Base-by-base conservation (phyloP, 2,888 invertebrate genomes). In the Imbricaverruca yamaguchii region DNA sequence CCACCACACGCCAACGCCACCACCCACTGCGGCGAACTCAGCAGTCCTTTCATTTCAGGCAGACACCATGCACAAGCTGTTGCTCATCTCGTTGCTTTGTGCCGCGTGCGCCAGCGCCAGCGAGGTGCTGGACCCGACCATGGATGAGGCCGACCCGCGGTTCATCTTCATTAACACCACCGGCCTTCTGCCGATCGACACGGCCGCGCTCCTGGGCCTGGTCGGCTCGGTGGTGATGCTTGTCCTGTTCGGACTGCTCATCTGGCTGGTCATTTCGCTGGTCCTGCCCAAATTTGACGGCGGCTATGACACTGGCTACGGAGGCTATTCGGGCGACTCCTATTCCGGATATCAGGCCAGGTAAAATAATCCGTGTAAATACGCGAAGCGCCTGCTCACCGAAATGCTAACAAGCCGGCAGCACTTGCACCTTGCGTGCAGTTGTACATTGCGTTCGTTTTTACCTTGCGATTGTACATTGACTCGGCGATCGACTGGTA, bases 241-340 rank as follows among this genome's bases (percentile, higher is more conserved):
- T 8, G 74, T 74, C 13, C 53, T 55, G 18, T 21, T 74, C 13
- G 74, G 74, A 21, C 53, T 74, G 74, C 55, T 74, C 10, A 53
- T 74, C 74, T 74, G 74, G 74, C 55, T 74, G 53, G 74, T 53
- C 74, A 3, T 74, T 55, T 74, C 74, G 10, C 74, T 74, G 15
- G 8, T 74, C 55, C 11, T 53, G 11, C 53, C 53, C 53, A 53
- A 65, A 23, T 65, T 55, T 12, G 74, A 74, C n/a, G 55, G 12
- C 69, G 69, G 69, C 53, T 21, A 18, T 21, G 74, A 53, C 74
- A 25, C 67, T n/a, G 67, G 65, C 65, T 65, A 65, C 65, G 65
- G 65, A n/a, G 65, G 65, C 15, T 65, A 65, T 23, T 65, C 65
- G 23, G 65, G 65, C 23, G 10, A 9, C 65, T 65, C 65, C 65